phyloP scores from a whole-genome alignment of 37 sponge, comb jelly and placozoan genomes.

The Halichondria panicea region DNA sequence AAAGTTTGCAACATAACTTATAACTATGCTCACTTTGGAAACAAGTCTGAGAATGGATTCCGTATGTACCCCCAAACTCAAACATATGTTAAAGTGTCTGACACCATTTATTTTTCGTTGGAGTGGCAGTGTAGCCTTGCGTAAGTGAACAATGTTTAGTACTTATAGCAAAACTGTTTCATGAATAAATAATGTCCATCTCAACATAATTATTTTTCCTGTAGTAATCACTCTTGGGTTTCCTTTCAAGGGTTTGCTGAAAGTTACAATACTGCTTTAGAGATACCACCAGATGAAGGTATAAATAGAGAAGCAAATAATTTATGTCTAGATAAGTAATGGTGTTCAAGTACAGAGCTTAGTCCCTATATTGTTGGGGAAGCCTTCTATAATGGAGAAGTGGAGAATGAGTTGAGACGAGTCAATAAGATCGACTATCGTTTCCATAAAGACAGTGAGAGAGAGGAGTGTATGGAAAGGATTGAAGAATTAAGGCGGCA shows the following conservation, averaged over 20 bases:
- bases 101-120: slow-evolving; percentile 18
- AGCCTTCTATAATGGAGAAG: slow-evolving; percentile 34
- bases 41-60: slow-evolving; percentile 22
- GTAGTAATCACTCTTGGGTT: slow-evolving; percentile 28
- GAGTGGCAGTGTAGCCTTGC: slow-evolving; percentile 35
- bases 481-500: slow-evolving; percentile 10
- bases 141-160: slow-evolving; percentile 16
- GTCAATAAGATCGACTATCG: neutral
- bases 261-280: slow-evolving; percentile 33
- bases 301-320: neutral
- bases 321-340: neutral
- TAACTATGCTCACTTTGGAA: slow-evolving; percentile 32
- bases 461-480: slow-evolving; percentile 17
- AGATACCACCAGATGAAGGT: slow-evolving; percentile 17
- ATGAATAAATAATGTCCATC: neutral
- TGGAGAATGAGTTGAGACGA: slow-evolving; percentile 28
- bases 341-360: slow-evolving; percentile 11
- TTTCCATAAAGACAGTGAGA: slow-evolving; percentile 20
- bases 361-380: slow-evolving; percentile 9
- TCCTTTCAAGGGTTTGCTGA: slow-evolving; percentile 49
- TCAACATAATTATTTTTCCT: neutral
- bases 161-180: neutral
- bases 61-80: neutral
- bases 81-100: slow-evolving; percentile 23
- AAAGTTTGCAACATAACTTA: slow-evolving; percentile 6